Evolutionary conservation across 2,797 vertebrate species (phyloP).

Genomic region (Megaceryle alcyon): DNA sequence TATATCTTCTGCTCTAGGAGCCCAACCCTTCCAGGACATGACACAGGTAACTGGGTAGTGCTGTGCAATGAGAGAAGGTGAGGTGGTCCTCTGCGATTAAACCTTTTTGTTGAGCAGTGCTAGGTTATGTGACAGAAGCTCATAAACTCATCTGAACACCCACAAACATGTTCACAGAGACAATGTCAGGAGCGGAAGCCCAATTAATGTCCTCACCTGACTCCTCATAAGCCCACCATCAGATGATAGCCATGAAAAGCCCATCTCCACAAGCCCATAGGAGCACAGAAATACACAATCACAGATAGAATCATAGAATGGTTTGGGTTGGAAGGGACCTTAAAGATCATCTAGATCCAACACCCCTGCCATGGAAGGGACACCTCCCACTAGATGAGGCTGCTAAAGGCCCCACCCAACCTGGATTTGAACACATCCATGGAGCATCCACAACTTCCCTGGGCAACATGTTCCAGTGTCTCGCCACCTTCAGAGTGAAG

Average conservation of each 20-base stretch:
- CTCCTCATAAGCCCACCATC: background rate
- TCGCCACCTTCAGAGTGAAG: too few relatives aligned
- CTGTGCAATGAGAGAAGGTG: background rate
- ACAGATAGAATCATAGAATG: too few relatives aligned
- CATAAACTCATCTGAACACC: background rate
- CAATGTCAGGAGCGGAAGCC: background rate
- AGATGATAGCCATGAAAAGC: background rate
- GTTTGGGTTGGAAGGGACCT: too few relatives aligned
- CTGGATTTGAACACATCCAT: too few relatives aligned
- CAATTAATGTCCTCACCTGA: background rate
- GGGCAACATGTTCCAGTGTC: too few relatives aligned
- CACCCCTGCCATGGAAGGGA: too few relatives aligned
- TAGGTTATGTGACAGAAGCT: background rate
- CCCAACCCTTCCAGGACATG: rapidly evolving
- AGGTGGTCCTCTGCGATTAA: background rate
- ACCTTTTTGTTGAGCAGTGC: background rate
- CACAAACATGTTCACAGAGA: background rate
- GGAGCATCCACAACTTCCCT: too few relatives aligned
- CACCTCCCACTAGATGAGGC: too few relatives aligned
- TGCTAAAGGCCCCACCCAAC: too few relatives aligned
- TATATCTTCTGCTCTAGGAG: background rate
- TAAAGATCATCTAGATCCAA: too few relatives aligned
- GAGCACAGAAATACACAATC: background rate
- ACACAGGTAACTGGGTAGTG: background rate
- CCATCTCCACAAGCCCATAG: background rate